These are phyloP conservation scores for Drosophila mercatorum DNA, from an alignment of 2,888 invertebrate species.

Conservation along the genomic window DNA sequence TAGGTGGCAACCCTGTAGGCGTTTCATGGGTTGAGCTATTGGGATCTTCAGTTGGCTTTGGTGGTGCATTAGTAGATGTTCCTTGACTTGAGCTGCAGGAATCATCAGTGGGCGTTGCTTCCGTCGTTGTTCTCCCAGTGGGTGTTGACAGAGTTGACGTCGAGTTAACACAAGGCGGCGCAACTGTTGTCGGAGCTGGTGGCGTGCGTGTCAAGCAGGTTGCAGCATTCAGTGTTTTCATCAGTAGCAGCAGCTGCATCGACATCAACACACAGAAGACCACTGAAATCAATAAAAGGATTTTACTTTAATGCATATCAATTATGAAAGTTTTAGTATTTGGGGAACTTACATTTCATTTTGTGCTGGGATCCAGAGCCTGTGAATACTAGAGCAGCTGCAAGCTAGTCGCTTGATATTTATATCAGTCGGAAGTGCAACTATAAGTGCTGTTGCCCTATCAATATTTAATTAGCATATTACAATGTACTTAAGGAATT, in stretches of 20 bases:
- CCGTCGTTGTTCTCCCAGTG: not conserved
- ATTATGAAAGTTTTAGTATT: not conserved
- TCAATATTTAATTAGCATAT: conserved; percentile 56
- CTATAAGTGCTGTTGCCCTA: conserved; percentile 2
- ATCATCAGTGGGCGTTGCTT: not conserved
- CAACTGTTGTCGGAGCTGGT: conserved; percentile 3
- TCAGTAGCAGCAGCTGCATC: conserved; percentile 51
- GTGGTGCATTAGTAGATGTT: not conserved
- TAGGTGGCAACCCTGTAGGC: not conserved
- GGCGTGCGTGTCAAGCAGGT: conserved; percentile 33
- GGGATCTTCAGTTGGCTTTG: not conserved
- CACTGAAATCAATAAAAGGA: conserved; percentile 43
- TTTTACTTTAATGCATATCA: conserved; percentile 12
- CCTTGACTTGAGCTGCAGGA: not conserved
- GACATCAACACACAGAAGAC: conserved; percentile 40
- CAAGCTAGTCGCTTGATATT: conserved; percentile 30
- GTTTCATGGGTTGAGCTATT: not conserved
- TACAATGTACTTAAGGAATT: conserved; percentile 43
- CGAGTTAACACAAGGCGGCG: not conserved
- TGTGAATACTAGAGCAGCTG: conserved; percentile 8
- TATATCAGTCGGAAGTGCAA: conserved; percentile 46
- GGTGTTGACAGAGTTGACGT: conserved; percentile 2
- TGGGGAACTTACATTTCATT: conserved; percentile 60
- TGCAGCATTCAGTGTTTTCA: conserved; percentile 49
- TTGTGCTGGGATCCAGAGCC: conserved; percentile 10